These are phyloP conservation scores for Chaetops frenatus DNA, from an alignment of 2,113 vertebrate genomes.

Conservation along the genomic window DNA sequence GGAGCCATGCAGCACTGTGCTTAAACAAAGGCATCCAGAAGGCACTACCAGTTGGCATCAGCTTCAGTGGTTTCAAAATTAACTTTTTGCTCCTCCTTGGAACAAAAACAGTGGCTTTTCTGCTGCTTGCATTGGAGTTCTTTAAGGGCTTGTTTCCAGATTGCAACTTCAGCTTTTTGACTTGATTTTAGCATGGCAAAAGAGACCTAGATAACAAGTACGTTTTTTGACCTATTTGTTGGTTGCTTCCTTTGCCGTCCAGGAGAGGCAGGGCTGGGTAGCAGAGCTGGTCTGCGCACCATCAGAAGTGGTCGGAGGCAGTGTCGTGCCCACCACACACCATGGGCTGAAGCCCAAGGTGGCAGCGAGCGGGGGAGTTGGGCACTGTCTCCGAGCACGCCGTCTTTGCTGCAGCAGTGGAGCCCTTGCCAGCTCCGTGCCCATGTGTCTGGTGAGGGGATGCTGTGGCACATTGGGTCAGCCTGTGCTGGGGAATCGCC, in stretches of 20 bases:
- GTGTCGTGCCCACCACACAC: neutral
- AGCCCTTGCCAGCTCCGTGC: neutral
- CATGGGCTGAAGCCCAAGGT: neutral
- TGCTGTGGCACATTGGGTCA: neutral
- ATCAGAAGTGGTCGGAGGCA: neutral
- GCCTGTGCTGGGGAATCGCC: neutral
- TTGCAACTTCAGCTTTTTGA: neutral
- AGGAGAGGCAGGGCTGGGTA: neutral
- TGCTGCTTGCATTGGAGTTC: neutral
- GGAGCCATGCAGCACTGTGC: fast-evolving
- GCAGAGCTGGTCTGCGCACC: neutral
- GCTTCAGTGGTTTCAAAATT: neutral
- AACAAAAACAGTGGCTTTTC: neutral
- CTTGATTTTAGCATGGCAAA: neutral
- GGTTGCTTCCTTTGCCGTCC: neutral
- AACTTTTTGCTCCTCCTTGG: neutral
- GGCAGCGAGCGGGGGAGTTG: fast-evolving
- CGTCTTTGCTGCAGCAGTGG: fast-evolving
- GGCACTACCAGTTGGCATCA: neutral
- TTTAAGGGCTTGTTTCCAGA: neutral
- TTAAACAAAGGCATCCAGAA: neutral
- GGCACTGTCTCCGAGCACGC: fast-evolving
- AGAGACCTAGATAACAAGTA: neutral
- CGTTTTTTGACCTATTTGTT: neutral
- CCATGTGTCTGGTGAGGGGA: neutral